Base-by-base conservation (phyloP, 2,888 invertebrate genomes). In the Lasioglossum villosulum region DNA sequence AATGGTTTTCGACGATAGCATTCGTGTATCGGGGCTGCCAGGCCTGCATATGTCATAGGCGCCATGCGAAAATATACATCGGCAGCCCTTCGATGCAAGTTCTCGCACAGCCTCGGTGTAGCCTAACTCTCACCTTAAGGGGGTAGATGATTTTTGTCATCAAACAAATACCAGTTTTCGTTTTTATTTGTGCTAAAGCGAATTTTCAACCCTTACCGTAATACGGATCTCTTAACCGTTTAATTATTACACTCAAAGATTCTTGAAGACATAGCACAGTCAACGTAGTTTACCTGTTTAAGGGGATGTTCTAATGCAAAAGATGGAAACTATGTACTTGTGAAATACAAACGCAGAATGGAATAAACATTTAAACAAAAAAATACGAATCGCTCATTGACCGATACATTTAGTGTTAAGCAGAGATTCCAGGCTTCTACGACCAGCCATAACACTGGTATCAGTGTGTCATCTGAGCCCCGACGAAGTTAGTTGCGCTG, bases 11-110 rank as follows among this genome's bases (percentile, higher is more conserved):
- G 85, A 88, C 83, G 85, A 73, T 83, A 78, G 82, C 89, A 90
- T 93, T 93, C 92, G 91, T 89, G 88, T 92, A 90, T 92, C 93
- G 90, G 92, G 90, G 91, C 92, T 92, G 93, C 92, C 92, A 92
- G 90, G 92, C 92, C 89, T 83, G 84, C 84, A 74, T 71, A 71
- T 70, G 34, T 66, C 77, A 73, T 70, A 76, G 27, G 75, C 73
- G 75, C 71, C 37, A 80, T 70, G 87, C 79, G 45, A 80, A 89
- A 90, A 90, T 88, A 87, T 52, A 63, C 81, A 16, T 27, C 30
- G 8, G 12, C 30, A 48, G 56, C 56, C 71, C 84, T 75, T 84
- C 71, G 37, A 52, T 59, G 66, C 16, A 72, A 27, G 19, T 39
- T 27, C 19, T 34, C 34, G 1, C 10, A 27, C 1, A 52, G 16